Evolutionary conservation across 2,113 vertebrate genomes (phyloP).

Genomic region (Istiophorus platypterus): DNA sequence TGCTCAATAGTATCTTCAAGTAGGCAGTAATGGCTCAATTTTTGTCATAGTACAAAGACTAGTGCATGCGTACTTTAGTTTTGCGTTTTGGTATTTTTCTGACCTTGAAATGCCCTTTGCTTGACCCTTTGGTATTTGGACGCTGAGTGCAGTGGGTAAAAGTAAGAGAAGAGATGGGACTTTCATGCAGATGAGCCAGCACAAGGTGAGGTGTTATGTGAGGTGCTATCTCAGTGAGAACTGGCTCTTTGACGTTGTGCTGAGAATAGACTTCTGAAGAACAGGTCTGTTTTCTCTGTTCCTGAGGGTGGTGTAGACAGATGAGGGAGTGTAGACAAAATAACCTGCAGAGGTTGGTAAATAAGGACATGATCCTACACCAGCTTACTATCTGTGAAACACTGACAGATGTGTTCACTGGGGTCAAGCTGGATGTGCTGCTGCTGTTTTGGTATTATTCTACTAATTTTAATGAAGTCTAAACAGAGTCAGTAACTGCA

Average conservation of each 20-base stretch:
- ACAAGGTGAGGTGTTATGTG: slow-evolving; percentile 23
- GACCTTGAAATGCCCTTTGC: slow-evolving; percentile 49
- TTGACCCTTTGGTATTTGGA: neutral
- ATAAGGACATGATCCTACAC: slow-evolving; percentile 6
- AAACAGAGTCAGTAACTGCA: neutral
- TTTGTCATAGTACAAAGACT: slow-evolving; percentile 14
- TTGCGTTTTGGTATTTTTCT: slow-evolving; percentile 12
- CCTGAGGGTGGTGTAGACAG: slow-evolving; percentile 10
- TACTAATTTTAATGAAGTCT: neutral
- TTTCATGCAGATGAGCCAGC: slow-evolving; percentile 37
- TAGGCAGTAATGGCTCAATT: slow-evolving; percentile 30
- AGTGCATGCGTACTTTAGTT: neutral
- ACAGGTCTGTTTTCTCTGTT: neutral
- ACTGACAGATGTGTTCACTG: slow-evolving; percentile 8
- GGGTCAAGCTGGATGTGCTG: neutral
- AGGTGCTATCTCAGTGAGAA: slow-evolving; percentile 55
- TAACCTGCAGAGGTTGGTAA: neutral
- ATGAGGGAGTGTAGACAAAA: slow-evolving; percentile 1
- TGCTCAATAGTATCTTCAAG: slow-evolving; percentile 12
- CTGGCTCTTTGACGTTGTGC: slow-evolving; percentile 20
- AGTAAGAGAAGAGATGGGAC: slow-evolving; percentile 7
- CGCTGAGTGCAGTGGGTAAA: slow-evolving; percentile 8
- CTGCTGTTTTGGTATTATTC: neutral
- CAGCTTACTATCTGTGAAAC: slow-evolving; percentile 11
- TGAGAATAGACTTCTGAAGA: slow-evolving; percentile 43